These are phyloP conservation scores for Falco peregrinus DNA, from an alignment of 2,797 vertebrate species.

Conservation along the genomic window DNA sequence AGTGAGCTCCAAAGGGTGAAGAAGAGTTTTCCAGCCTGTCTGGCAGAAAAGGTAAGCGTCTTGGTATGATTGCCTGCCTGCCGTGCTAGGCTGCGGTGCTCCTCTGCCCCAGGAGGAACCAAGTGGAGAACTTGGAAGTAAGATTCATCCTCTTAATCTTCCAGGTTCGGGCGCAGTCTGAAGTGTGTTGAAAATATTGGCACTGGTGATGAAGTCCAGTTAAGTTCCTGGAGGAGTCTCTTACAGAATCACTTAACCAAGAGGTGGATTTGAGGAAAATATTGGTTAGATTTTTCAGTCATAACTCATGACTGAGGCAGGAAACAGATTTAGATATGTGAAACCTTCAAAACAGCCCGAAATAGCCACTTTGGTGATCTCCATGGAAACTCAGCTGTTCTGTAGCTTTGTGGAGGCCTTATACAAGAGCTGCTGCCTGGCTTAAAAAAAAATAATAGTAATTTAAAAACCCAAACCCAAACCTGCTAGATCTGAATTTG, in stretches of 20 bases:
- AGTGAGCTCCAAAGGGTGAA: neutral
- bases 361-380: constrained; percentile 30
- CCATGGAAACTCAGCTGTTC: constrained; percentile 49
- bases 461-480: neutral
- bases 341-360: neutral
- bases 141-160: neutral
- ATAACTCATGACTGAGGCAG: constrained; percentile 7
- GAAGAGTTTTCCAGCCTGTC: neutral
- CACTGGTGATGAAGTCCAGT: neutral
- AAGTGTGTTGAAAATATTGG: neutral
- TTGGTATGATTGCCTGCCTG: neutral
- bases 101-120: neutral
- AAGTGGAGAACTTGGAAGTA: neutral
- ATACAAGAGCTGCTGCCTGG: neutral
- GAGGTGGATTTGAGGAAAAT: neutral
- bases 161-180: neutral
- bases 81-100: neutral
- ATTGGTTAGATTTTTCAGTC: neutral
- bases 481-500: neutral
- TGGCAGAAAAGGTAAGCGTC: neutral
- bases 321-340: constrained; percentile 16
- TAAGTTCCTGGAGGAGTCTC: neutral
- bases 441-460: neutral
- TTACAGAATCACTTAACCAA: neutral
- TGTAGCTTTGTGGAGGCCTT: neutral